Conservation (phyloP, 2,888 invertebrate genomes). For the Himalopsyche tibetana region DNA sequence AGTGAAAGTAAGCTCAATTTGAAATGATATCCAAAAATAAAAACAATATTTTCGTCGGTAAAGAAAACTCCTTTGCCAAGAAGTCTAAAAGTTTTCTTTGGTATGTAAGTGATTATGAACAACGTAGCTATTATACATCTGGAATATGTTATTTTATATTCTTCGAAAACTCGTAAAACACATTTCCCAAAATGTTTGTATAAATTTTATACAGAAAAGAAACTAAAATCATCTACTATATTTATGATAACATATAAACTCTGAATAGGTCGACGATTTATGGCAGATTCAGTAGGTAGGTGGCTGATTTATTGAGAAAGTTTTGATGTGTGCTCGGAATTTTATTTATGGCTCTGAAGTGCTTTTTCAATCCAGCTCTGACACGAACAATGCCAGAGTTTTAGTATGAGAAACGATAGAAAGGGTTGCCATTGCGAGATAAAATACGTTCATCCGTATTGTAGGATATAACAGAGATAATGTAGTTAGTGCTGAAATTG, state of each 20-base stretch:
- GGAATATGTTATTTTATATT: no score
- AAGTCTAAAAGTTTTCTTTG: no score
- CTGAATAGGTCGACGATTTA: constrained; percentile 28
- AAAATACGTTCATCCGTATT: constrained; percentile 57
- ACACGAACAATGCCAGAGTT: constrained; percentile 46
- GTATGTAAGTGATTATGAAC: no score
- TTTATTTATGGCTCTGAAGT: constrained; percentile 22
- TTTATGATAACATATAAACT: constrained; percentile 27
- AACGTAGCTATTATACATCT: not conserved
- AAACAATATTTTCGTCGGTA: no score
- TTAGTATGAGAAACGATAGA: constrained; percentile 57
- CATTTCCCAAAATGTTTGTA: not conserved
- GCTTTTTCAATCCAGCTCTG: constrained; percentile 41
- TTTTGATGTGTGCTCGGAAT: constrained; percentile 36
- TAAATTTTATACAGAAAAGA: not conserved
- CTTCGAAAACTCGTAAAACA: no score
- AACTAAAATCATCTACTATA: not conserved
- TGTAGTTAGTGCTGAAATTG: constrained; percentile 65
- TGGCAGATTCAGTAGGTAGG: constrained; percentile 29
- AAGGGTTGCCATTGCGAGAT: constrained; percentile 57
- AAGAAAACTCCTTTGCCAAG: no score
- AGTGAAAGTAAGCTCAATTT: no score
- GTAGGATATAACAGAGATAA: constrained; percentile 60
- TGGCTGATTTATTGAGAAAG: constrained; percentile 32
- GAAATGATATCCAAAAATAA: no score